Percentiles rank a stretch among this genome's conserved stretches.
These are phyloP conservation scores for Gymnorhina tibicen DNA, from an alignment of 2,113 vertebrate genomes.

Conservation along the genomic window DNA sequence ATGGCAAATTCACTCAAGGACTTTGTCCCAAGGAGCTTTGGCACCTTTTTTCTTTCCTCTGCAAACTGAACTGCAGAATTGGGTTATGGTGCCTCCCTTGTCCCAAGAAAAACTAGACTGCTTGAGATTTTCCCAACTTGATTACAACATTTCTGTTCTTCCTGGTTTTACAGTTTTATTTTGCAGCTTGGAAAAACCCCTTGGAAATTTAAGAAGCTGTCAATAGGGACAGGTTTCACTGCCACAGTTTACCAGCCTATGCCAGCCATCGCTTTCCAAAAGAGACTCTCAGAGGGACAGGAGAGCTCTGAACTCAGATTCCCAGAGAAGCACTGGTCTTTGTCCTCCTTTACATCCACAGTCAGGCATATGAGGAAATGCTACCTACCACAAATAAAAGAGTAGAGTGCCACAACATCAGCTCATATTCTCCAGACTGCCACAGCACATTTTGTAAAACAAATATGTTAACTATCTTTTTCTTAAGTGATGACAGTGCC, in stretches of 20 bases:
- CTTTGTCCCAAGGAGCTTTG: neutral
- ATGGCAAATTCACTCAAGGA: neutral
- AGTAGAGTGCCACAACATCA: neutral
- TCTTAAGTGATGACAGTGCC: neutral
- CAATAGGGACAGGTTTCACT: neutral
- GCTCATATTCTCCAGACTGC: neutral
- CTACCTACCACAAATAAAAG: neutral
- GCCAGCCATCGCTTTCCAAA: neutral
- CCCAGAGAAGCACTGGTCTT: neutral
- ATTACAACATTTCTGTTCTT: neutral
- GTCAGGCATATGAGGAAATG: neutral
- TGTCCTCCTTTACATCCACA: neutral
- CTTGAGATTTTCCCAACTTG: neutral
- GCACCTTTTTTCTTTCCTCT: neutral
- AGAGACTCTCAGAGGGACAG: neutral
- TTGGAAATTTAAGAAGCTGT: neutral
- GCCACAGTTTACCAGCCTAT: neutral
- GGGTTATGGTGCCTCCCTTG: neutral
- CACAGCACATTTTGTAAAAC: neutral
- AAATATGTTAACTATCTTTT: neutral
- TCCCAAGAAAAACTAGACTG: neutral
- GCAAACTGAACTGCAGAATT: neutral
- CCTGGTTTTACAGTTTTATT: neutral
- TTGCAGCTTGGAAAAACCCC: neutral
- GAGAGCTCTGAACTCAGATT: neutral